These are phyloP conservation scores for Halictus quadricinctus DNA, from an alignment of 2,888 invertebrate genomes.

Conservation along the genomic window DNA sequence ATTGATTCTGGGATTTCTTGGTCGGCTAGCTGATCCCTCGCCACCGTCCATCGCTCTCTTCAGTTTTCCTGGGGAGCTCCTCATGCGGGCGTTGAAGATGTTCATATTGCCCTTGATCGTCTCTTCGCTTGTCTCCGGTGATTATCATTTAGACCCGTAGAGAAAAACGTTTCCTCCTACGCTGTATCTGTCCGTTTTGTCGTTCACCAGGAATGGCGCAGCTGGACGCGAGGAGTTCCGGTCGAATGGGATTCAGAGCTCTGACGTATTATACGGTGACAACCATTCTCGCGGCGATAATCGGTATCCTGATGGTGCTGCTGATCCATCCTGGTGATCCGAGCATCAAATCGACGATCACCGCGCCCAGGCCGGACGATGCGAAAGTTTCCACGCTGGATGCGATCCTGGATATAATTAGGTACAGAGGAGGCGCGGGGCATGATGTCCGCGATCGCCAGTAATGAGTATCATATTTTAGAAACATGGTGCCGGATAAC, in stretches of 20 bases:
- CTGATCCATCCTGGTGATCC: conserved; percentile 87
- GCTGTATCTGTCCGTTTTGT: neutral
- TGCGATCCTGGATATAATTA: conserved; percentile 85
- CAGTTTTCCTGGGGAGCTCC: conserved; percentile 87
- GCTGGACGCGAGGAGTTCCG: conserved; percentile 86
- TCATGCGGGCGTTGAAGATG: conserved; percentile 88
- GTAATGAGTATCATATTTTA: conserved; percentile 64
- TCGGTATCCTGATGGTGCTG: conserved; percentile 86
- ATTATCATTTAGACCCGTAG: conserved; percentile 19
- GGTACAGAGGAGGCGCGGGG: conserved; percentile 77
- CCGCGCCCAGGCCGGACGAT: conserved; percentile 63
- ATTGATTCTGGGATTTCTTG: conserved; percentile 84
- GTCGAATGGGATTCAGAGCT: conserved; percentile 86
- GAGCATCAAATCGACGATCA: conserved; percentile 77
- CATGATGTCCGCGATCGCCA: neutral
- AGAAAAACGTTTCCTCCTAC: neutral
- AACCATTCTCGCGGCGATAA: conserved; percentile 86
- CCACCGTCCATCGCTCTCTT: conserved; percentile 84
- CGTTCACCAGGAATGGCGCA: conserved; percentile 84
- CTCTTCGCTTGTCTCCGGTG: conserved; percentile 86
- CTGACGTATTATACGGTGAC: conserved; percentile 87
- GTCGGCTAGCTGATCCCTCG: conserved; percentile 82
- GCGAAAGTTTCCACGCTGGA: conserved; percentile 84
- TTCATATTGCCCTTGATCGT: conserved; percentile 87
- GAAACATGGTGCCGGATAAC: conserved; percentile 86